Percentiles rank a stretch among this genome's conserved stretches.
phyloP scores from a whole-genome alignment of 2,797 vertebrate species.

The Chelon labrosus region DNA sequence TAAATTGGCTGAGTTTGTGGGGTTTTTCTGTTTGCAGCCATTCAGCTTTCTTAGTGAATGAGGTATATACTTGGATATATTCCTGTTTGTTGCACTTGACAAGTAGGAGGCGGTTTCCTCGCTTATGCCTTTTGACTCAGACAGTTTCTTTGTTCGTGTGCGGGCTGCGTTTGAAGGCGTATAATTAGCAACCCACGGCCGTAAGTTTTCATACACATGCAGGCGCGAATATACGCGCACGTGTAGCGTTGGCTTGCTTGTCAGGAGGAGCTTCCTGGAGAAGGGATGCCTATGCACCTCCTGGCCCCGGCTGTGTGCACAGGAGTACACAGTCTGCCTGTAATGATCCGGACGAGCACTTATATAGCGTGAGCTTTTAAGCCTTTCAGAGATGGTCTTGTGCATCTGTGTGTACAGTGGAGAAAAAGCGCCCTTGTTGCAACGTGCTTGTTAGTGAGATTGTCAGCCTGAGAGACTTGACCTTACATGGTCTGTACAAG shows the following conservation, averaged over 20 bases:
- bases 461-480: conserved; percentile 71
- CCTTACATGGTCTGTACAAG: conserved; percentile 76
- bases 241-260: neutral
- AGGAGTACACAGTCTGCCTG: conserved; percentile 31
- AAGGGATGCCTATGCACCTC: conserved; percentile 30
- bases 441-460: conserved; percentile 72
- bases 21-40: neutral
- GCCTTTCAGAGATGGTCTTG: conserved; percentile 22
- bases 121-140: conserved; percentile 16
- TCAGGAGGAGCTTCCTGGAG: conserved; percentile 25
- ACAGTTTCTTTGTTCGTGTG: conserved; percentile 30
- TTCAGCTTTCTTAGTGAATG: conserved; percentile 2
- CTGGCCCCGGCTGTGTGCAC: conserved; percentile 12
- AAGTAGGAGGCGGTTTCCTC: conserved; percentile 38
- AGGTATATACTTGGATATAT: conserved; percentile 1
- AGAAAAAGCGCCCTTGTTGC: conserved; percentile 45
- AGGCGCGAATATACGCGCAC: neutral
- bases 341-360: conserved; percentile 60
- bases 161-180: conserved; percentile 24
- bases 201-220: neutral
- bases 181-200: conserved; percentile 43
- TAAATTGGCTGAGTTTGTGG: neutral
- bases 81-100: conserved; percentile 17
- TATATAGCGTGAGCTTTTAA: conserved; percentile 51
- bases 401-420: conserved; percentile 24